Conservation (phyloP, 2,113 vertebrate species). For the Canis aureus region DNA sequence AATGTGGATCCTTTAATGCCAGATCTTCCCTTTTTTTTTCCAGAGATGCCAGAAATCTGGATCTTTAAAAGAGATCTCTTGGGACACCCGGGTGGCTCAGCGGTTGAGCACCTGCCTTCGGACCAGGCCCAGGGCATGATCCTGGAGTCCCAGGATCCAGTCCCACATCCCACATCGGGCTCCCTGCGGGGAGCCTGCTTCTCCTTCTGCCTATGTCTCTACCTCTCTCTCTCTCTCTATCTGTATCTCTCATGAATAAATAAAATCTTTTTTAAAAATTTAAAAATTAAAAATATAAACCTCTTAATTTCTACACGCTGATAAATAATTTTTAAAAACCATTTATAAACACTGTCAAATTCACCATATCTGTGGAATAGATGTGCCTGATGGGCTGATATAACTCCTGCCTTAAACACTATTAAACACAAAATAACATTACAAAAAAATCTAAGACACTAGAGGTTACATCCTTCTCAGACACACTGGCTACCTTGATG, state of each 20-base stretch:
- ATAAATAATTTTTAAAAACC: not conserved
- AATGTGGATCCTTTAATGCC: not conserved
- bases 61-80: not conserved
- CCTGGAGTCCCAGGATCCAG: no score
- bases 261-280: no score
- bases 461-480: not conserved
- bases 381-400: not conserved
- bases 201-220: no score
- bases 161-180: no score
- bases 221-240: no score
- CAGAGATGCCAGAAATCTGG: constrained; percentile 39
- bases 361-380: not conserved
- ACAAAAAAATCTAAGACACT: constrained; percentile 8
- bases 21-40: not conserved
- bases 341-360: not conserved
- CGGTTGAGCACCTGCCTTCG: no score
- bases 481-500: not conserved
- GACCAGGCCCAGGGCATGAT: no score
- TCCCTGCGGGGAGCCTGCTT: no score
- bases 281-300: no score
- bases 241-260: no score
- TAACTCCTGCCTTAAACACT: constrained; percentile 7
- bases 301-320: no score
- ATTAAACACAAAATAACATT: not conserved
- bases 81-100: no score